phyloP scores from a whole-genome alignment of 2,797 vertebrate genomes.

The Cyclura pinguis region DNA sequence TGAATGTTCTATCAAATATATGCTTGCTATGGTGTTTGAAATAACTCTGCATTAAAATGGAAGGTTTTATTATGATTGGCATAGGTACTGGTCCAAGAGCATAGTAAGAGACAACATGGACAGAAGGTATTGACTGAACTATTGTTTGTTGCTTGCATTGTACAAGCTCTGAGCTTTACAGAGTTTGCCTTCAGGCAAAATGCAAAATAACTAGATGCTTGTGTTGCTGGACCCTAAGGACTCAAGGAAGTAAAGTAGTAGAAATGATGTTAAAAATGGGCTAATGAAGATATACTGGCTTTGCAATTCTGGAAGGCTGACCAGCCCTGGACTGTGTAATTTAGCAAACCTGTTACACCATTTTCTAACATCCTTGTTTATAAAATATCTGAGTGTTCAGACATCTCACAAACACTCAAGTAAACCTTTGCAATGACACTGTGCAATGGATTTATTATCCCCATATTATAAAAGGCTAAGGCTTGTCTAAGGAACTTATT shows the following conservation, averaged over 20 bases:
- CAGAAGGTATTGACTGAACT: not conserved
- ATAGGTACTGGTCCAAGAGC: not conserved
- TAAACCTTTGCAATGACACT: not conserved
- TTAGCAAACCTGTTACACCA: not conserved
- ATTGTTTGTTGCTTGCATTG: not conserved
- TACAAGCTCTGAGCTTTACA: not conserved
- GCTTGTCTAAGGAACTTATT: not conserved
- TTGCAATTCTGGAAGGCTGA: conserved; percentile 9
- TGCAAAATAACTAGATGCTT: not conserved
- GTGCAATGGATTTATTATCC: not conserved
- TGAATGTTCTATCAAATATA: not conserved
- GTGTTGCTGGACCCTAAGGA: conserved; percentile 12
- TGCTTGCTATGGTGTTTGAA: not conserved
- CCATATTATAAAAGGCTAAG: not conserved
- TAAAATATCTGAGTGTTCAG: not conserved
- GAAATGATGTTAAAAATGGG: not conserved
- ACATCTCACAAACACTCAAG: not conserved
- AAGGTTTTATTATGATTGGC: not conserved
- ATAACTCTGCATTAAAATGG: not conserved
- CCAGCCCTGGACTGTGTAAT: not conserved
- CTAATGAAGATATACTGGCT: not conserved
- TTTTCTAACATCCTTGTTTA: not conserved
- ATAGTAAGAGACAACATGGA: not conserved
- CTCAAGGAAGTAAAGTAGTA: not conserved
- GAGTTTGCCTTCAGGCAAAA: conserved; percentile 19